Percentiles rank a stretch among this genome's conserved stretches.
Conservation (phyloP, 2,888 invertebrate genomes). For the Drosophila kambysellisi region DNA sequence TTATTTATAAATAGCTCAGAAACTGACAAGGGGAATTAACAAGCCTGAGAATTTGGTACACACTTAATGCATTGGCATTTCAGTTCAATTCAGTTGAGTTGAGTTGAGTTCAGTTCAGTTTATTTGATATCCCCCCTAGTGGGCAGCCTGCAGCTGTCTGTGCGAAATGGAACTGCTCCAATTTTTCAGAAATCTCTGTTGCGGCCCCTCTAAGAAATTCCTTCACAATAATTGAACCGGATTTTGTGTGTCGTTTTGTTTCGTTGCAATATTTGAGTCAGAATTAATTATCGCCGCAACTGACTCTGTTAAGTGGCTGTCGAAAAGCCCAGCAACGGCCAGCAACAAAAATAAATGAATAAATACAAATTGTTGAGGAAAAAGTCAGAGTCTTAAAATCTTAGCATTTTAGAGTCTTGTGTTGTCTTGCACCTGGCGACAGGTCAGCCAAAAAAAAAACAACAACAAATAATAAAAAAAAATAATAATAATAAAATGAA, state of each 20-base stretch:
- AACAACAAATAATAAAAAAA: constrained; percentile 12
- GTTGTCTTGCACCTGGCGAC: constrained; percentile 74
- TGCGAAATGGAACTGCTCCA: constrained; percentile 73
- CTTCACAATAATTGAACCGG: constrained; percentile 72
- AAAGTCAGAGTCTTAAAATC: constrained; percentile 69
- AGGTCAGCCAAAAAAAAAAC: constrained; percentile 61
- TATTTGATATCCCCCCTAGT: constrained; percentile 21
- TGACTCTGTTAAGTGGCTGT: constrained; percentile 72
- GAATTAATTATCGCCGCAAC: constrained; percentile 74
- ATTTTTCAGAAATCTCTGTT: constrained; percentile 63
- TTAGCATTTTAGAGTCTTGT: constrained; percentile 55
- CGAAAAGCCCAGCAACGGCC: constrained; percentile 55
- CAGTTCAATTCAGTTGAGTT: constrained; percentile 18
- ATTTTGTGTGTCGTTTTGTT: constrained; percentile 42
- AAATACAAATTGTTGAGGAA: constrained; percentile 34
- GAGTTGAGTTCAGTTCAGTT: constrained; percentile 21
- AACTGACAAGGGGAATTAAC: constrained; percentile 76
- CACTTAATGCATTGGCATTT: constrained; percentile 55
- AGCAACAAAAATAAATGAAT: constrained; percentile 15
- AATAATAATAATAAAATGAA: constrained; percentile 2
- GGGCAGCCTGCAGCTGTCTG: constrained; percentile 57
- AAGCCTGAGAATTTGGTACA: constrained; percentile 69
- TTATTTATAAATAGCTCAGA: constrained; percentile 67
- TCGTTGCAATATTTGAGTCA: constrained; percentile 55
- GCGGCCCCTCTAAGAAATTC: constrained; percentile 54